These are phyloP conservation scores for Alexandromys fortis DNA, from an alignment of 2,113 vertebrate species.

Conservation along the genomic window DNA sequence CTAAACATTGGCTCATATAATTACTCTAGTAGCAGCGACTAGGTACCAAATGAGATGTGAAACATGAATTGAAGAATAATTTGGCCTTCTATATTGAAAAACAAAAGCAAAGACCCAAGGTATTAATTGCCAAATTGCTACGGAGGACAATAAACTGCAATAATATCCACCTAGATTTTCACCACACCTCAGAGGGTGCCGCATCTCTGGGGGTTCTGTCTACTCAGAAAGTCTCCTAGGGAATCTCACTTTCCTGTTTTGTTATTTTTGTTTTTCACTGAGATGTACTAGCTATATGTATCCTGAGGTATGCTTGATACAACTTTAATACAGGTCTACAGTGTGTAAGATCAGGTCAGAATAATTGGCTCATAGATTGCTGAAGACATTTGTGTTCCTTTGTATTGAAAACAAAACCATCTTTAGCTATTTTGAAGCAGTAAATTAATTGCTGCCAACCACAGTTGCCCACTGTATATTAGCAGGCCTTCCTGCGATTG, in stretches of 20 bases:
- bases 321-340: not conserved
- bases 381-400: not conserved
- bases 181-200: not conserved
- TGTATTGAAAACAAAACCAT: not conserved
- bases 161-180: constrained; percentile 56
- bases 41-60: constrained; percentile 66
- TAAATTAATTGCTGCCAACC: not conserved
- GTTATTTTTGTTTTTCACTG: not conserved
- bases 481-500: not conserved
- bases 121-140: constrained; percentile 52
- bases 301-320: not conserved
- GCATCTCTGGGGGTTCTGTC: not conserved
- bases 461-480: not conserved
- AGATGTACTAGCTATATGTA: not conserved
- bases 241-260: not conserved
- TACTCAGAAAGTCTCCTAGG: constrained; percentile 39
- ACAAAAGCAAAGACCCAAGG: constrained; percentile 27
- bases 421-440: not conserved
- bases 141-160: constrained; percentile 44
- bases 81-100: constrained; percentile 38
- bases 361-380: not conserved
- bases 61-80: constrained; percentile 64
- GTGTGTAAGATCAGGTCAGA: not conserved
- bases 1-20: constrained; percentile 60
- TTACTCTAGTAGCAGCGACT: constrained; percentile 69